Percentiles rank a stretch among this genome's conserved stretches.
Conservation (phyloP, 2,888 invertebrate species). For the Nymphalis c-album region DNA sequence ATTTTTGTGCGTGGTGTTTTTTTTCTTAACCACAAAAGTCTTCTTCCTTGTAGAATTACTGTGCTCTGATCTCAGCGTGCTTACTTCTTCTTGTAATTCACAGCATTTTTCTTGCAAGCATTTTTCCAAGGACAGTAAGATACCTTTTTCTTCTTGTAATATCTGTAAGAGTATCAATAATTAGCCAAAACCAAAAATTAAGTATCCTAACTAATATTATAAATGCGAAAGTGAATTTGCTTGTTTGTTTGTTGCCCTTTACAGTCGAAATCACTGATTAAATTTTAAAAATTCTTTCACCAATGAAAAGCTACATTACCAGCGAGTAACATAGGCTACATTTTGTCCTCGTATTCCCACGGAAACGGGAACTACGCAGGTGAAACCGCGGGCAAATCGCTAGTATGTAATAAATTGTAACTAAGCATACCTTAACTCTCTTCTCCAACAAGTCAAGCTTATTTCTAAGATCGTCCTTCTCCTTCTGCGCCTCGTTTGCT, state of each 20-base stretch:
- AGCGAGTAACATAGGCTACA: no score
- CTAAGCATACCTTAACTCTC: slow-evolving; percentile 83
- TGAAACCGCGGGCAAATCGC: no score
- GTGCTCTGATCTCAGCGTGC: slow-evolving; percentile 80
- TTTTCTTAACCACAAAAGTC: slow-evolving; percentile 76
- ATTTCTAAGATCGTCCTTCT: slow-evolving; percentile 83
- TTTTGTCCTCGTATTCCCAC: no score
- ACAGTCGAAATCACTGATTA: no score
- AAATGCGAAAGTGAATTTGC: no score
- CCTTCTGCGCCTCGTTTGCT: slow-evolving; percentile 86
- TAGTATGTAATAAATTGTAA: not conserved
- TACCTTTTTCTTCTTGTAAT: slow-evolving; percentile 89
- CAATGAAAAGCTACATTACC: no score
- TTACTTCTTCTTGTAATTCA: slow-evolving; percentile 87
- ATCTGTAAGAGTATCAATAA: slow-evolving; percentile 69
- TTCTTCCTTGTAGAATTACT: slow-evolving; percentile 75
- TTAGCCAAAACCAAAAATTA: no score
- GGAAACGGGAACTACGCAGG: no score
- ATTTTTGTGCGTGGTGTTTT: slow-evolving; percentile 66
- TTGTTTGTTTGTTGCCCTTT: no score
- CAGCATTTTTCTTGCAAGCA: slow-evolving; percentile 88
- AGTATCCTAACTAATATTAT: no score
- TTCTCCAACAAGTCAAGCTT: slow-evolving; percentile 87
- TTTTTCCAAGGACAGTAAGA: slow-evolving; percentile 86
- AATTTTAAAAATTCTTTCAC: no score